Evolutionary conservation across 2,888 invertebrate genomes (phyloP).

Genomic region (Mactromeris polynyma): DNA sequence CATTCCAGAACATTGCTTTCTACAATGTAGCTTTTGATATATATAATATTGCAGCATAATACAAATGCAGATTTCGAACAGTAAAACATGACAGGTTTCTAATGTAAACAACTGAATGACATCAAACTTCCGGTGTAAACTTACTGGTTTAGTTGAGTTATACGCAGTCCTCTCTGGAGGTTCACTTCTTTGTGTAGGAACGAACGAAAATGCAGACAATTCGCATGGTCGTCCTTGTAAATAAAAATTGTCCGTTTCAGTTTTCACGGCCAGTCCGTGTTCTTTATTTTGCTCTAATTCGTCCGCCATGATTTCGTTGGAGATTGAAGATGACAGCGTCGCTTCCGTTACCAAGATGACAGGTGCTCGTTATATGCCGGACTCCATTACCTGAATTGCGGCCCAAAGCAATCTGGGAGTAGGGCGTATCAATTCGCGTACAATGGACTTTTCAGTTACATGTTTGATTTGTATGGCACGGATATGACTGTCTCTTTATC

Average conservation of each 20-base stretch:
- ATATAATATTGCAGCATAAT: neutral
- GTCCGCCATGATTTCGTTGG: slow-evolving; percentile 60
- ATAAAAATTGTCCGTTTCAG: slow-evolving; percentile 82
- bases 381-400: neutral
- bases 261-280: slow-evolving; percentile 78
- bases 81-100: slow-evolving; percentile 27
- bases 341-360: slow-evolving; percentile 73
- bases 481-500: neutral
- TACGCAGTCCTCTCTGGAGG: slow-evolving; percentile 84
- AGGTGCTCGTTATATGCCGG: slow-evolving; percentile 62
- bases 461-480: neutral
- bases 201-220: slow-evolving; percentile 85
- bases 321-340: slow-evolving; percentile 49
- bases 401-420: neutral
- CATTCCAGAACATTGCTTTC: too few relatives aligned
- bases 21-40: neutral
- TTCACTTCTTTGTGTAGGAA: slow-evolving; percentile 81
- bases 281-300: slow-evolving; percentile 67
- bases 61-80: neutral
- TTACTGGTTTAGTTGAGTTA: slow-evolving; percentile 78
- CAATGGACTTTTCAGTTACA: neutral
- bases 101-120: slow-evolving; percentile 51
- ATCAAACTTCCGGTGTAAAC: slow-evolving; percentile 22
- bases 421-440: neutral
- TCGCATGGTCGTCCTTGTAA: slow-evolving; percentile 86